Base-by-base conservation (phyloP, 2,888 invertebrate species). In the Rhimphoctona megacephalus region DNA sequence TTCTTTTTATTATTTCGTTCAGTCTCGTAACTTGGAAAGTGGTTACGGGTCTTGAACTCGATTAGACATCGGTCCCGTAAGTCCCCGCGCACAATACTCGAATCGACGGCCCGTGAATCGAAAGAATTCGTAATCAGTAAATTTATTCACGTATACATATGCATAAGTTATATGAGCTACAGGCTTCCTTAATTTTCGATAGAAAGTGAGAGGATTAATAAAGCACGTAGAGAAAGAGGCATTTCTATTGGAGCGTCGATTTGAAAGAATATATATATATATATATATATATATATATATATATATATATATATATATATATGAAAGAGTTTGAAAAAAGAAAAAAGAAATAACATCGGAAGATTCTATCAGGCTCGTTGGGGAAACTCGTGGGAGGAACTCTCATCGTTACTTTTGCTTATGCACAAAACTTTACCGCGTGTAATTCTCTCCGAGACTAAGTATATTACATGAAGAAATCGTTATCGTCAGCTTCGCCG, bases 391-490 rank as follows among this genome's bases (percentile, higher is more conserved):
- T 72, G 83, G 72, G 78, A 72, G 77, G 69, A 70, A 77, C 61
- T 77, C 77, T 73, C 83, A 78, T 81, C 72, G 80, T 61, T 54
- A 54, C 80, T 72, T 39, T 61, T 61, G 46, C 57, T 57, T 57
- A 80, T 70, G 70, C 57, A 61, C 57, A 80, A 80, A 70, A 57
- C 46, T 17, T 61, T n/a, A 30, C 33, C 67, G 57, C n/a, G 80
- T 80, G 61, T 33, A 14, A 33, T 64, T 57, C 69, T 43, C 79
- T 78, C 30, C 11, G 67, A 61, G 61, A 49, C 54, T 22, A 46
- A 66, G 66, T 79, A 83, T 67, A 79, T 84, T 79, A 84, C 83
- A 79, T 57, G 83, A 33, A 79, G 79, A 84, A 84, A 79, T 79
- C 79, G 79, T 79, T 84, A 84, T 84, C 83, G 83, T 84, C 74